Evolutionary conservation across 1,140 invertebrate genomes (phyloP), one percentile per base, ranked within the genome.

Genomic region (Lasioglossum baleicum): DNA sequence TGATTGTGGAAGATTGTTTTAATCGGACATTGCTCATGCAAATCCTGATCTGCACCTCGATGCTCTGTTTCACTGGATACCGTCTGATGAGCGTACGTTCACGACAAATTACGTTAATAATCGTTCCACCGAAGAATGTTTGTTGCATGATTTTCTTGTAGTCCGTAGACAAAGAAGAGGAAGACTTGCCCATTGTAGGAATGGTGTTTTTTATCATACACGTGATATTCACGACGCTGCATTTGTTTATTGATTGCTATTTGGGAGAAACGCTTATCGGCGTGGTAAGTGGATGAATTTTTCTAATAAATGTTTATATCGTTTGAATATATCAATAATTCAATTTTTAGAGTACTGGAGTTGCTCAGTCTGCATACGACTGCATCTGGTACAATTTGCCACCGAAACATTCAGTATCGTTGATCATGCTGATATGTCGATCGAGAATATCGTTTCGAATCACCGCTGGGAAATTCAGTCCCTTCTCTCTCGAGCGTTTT

Each of bases 1-100:
- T 64, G 4, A 72, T 90, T 7, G 87, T 94, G 42, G 92, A 94
- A 86, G 61, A 79, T 6, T 92, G 91, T 66, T 90, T 90, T 68
- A 89, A 87, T 64, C 11, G 83, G 0, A 85, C 81, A 44, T 74
- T 88, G 22, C 70, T 89, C 2, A n/a, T 79, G 2, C 88, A 89
- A 69, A 80, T 85, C 26, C 2, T 89, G 31, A 74, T 79, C 11
- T 80, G 75, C 42, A 82, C 86, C 0, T 20, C 83, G 2, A 82
- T 75, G 53, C 75, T 90, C 40, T 89, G 88, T 65, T 51, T 90
- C 22, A 88, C 86, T 56, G 84, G 82, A n/a, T 90, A 86, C 69
- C 76, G 79, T 8, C 71, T 90, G 60, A 70, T 90, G 51, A 81
- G 82, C 53, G 89, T 90, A 72, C 1, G 69, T 58, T 11, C 44